These are phyloP conservation scores for Lucilia cuprina DNA, from an alignment of 1,140 invertebrate genomes.

Conservation along the genomic window DNA sequence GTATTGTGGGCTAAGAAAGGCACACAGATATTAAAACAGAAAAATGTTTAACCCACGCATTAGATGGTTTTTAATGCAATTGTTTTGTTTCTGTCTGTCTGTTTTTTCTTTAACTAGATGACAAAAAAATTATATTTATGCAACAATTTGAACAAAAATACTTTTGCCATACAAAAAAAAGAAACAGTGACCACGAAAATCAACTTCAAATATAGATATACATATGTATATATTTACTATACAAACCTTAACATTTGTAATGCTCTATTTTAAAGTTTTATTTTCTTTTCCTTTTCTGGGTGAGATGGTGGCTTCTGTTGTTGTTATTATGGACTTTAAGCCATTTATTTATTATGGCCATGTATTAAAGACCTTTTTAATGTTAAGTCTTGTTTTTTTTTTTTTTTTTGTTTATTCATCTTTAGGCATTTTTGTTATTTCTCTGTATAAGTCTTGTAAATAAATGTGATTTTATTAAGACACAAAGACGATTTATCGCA, in stretches of 20 bases:
- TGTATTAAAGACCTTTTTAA: conserved; percentile 2
- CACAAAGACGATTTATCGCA: conserved; percentile 14
- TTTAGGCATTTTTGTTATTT: neutral
- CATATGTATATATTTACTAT: neutral
- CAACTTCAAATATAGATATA: neutral
- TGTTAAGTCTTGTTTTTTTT: neutral
- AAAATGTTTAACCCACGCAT: neutral
- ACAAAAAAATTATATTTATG: neutral
- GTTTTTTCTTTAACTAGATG: neutral
- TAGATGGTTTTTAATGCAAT: neutral
- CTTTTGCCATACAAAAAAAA: neutral
- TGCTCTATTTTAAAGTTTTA: too few species aligned
- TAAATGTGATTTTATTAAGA: conserved; percentile 4
- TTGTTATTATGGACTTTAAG: neutral
- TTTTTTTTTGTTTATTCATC: neutral
- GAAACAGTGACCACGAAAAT: neutral
- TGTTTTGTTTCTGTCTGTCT: neutral
- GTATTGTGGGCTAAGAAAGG: neutral
- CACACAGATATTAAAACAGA: neutral
- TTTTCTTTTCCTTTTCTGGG: too few species aligned
- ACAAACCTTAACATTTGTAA: too few species aligned
- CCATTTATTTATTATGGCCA: conserved; percentile 14
- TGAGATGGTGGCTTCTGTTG: neutral
- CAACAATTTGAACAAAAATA: neutral
- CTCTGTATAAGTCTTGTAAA: neutral